Base-by-base conservation (phyloP, 64 coral and sea anemone species). In the Montipora efflorescens region DNA sequence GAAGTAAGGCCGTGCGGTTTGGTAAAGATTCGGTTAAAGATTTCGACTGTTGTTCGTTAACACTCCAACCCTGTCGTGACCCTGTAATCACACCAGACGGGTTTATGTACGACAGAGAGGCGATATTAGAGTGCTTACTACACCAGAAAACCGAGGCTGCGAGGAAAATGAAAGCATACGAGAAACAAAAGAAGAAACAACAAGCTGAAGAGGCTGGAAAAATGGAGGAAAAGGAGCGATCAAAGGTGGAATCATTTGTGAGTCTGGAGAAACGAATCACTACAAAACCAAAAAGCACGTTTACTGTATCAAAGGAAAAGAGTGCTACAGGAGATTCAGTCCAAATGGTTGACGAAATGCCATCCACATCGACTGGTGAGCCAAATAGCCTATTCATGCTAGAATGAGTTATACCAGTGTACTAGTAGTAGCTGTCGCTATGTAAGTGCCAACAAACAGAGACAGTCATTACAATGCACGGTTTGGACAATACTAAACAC, bases 11-110 rank as follows among this genome's bases (percentile, higher is more conserved):
- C 18, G 94, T 96, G 2, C 95, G 98, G 19, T 92, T 99, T n/a
- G 98, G 98, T 11, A 96, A 92, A 84, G 98, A 99, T 91, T 96
- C 95, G 67, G 93, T 99, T 3, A 99, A 99, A 84, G 92, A 96
- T 45, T 99, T 99, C 58, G 98, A 99, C 79, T 99, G 98, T 76
- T 99, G 98, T 81, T 96, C 88, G 2, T 48, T 99, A 52, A 99
- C 95, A 7, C 79, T 99, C 48, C 98, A 99, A 66, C 98, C 98
- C 48, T 99, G 98, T 77, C 82, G 98, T 3, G 87, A 99, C 9
- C 98, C 98, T 25, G 98, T 99, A 2, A 82, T 99, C 1, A 99
- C 95, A 3, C 48, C 87, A 22, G 98, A 99, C 66, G 98, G 98
- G 0, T 99, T 78, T 61, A 16, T 99, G 13, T 99, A 99, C 90